Conservation (phyloP, 2,113 vertebrate species). For the Chaetorhynchus papuensis region DNA sequence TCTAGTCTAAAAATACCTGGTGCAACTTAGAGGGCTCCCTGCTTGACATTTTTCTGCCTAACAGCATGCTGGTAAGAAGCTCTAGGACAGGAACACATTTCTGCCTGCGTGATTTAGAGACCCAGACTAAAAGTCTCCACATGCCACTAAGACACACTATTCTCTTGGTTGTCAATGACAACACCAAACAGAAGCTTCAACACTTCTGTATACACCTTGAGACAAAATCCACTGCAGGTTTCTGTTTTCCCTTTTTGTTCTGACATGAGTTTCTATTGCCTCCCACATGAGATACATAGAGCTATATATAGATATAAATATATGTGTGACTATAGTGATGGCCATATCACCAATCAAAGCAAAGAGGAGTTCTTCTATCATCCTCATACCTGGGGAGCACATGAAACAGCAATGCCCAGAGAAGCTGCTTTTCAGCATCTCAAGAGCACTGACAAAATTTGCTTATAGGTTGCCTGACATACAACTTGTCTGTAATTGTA, state of each 20-base stretch:
- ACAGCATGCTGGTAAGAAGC: not conserved
- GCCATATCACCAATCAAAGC: not conserved
- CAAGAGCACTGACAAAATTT: not conserved
- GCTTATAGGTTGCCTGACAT: not conserved
- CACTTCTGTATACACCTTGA: not conserved
- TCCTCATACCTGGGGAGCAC: not conserved
- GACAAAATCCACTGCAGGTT: not conserved
- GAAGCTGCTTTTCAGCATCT: not conserved
- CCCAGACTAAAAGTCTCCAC: not conserved
- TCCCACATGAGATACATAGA: not conserved
- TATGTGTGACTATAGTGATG: not conserved
- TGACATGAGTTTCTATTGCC: not conserved
- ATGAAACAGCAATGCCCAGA: not conserved
- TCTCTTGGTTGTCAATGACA: conserved; percentile 46
- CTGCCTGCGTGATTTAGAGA: not conserved
- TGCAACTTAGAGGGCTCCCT: not conserved
- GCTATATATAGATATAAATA: not conserved
- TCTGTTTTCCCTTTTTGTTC: not conserved
- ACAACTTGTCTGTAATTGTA: not conserved
- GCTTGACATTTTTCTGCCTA: not conserved
- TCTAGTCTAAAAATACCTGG: not conserved
- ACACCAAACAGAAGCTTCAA: conserved; percentile 33
- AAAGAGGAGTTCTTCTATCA: not conserved
- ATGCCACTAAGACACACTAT: not conserved
- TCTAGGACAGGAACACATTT: not conserved